These are phyloP conservation scores for Sebastiscus tertius DNA, from an alignment of 2,797 vertebrate genomes.

Conservation along the genomic window DNA sequence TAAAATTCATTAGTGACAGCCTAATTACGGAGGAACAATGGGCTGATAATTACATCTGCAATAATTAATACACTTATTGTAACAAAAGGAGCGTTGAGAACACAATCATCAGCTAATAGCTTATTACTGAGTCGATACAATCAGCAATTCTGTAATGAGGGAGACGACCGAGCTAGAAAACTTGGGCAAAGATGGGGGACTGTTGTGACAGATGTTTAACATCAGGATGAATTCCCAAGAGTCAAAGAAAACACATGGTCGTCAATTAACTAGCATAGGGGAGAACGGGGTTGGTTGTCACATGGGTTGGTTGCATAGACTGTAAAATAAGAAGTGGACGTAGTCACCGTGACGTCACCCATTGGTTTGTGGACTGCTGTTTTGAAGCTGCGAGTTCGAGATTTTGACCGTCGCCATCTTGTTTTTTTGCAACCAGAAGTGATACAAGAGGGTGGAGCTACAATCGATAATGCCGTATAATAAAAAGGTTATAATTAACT, in stretches of 20 bases:
- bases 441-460: no score
- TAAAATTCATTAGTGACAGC: slow-evolving; percentile 79
- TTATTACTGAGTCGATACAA: slow-evolving; percentile 76
- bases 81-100: slow-evolving; percentile 70
- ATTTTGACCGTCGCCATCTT: no score
- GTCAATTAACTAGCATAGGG: not conserved
- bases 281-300: not conserved
- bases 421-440: no score
- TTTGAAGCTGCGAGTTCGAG: no score
- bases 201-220: slow-evolving; percentile 12
- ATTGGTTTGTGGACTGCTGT: no score
- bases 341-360: no score
- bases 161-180: slow-evolving; percentile 49
- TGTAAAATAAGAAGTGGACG: no score
- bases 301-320: no score
- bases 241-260: not conserved
- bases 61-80: slow-evolving; percentile 79
- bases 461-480: no score
- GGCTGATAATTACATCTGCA: slow-evolving; percentile 78
- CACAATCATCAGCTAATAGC: slow-evolving; percentile 72
- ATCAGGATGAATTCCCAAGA: not conserved
- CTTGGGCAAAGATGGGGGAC: not conserved
- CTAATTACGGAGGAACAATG: slow-evolving; percentile 79
- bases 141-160: slow-evolving; percentile 69
- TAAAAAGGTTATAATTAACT: no score